These are phyloP conservation scores for Dendrocincla fuliginosa DNA, from an alignment of 2,797 vertebrate species.

Conservation along the genomic window DNA sequence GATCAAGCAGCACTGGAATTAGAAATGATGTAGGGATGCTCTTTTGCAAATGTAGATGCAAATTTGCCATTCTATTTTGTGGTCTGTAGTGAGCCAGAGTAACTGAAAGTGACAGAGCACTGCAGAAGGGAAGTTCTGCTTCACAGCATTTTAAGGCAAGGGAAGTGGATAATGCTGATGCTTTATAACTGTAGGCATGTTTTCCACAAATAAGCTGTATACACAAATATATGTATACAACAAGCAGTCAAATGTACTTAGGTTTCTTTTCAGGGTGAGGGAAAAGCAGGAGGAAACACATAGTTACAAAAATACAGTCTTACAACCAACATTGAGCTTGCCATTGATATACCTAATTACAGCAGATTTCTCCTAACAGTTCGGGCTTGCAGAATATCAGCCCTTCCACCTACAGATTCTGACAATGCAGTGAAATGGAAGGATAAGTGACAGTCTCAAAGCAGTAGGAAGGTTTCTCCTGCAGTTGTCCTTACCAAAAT, in stretches of 20 bases:
- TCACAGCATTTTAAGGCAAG: neutral
- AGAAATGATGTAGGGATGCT: neutral
- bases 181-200: neutral
- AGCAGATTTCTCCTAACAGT: neutral
- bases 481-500: neutral
- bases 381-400: neutral
- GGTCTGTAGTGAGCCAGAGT: neutral
- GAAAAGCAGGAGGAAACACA: neutral
- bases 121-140: neutral
- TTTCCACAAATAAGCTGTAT: neutral
- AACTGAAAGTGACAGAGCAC: neutral
- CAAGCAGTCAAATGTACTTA: neutral
- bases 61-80: neutral
- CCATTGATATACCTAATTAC: neutral
- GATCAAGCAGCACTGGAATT: neutral
- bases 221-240: neutral
- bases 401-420: neutral
- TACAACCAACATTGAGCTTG: neutral
- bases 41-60: neutral
- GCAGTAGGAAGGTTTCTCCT: neutral
- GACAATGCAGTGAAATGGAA: neutral
- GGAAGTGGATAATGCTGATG: neutral
- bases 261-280: neutral
- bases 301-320: neutral
- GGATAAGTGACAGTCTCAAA: neutral